These are phyloP conservation scores for Sebastes nivosus DNA, from an alignment of 2,797 vertebrate species.

Conservation along the genomic window DNA sequence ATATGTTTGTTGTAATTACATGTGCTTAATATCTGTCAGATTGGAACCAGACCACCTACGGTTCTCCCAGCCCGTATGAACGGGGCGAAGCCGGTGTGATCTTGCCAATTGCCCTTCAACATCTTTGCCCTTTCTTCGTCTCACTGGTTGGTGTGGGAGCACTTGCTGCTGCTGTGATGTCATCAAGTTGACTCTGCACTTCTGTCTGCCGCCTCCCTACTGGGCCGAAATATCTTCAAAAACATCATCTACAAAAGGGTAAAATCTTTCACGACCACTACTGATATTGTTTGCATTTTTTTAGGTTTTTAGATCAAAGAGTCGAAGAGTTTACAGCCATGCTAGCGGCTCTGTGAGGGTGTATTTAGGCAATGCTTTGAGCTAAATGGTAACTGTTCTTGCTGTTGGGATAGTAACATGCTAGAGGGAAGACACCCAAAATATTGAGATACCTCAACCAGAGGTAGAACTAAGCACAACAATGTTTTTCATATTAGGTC, in stretches of 20 bases:
- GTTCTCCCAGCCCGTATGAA: constrained; percentile 40
- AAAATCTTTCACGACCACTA: not conserved
- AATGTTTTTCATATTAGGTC: too few species aligned
- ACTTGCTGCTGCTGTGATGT: constrained; percentile 65
- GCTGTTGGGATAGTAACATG: not conserved
- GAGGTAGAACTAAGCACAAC: not conserved
- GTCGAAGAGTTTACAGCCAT: not conserved
- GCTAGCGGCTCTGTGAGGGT: not conserved
- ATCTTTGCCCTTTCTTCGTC: constrained; percentile 50
- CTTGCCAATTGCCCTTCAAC: constrained; percentile 48
- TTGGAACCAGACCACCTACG: constrained; percentile 62
- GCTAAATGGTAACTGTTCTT: not conserved
- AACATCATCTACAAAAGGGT: constrained; percentile 59
- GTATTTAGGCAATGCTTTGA: not conserved
- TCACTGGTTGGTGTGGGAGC: constrained; percentile 48
- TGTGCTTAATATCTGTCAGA: constrained; percentile 33
- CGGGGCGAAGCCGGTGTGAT: constrained; percentile 45
- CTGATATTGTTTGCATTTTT: not conserved
- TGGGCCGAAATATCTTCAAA: constrained; percentile 58
- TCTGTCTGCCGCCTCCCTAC: constrained; percentile 63
- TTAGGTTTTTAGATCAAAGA: too few species aligned
- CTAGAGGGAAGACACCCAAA: not conserved
- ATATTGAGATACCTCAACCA: too few species aligned
- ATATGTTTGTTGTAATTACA: not conserved
- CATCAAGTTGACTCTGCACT: constrained; percentile 69